Percentiles rank a stretch among this genome's conserved stretches.
Evolutionary conservation across 2,797 vertebrate species (phyloP).

Genomic region (Lutjanus argentimaculatus): DNA sequence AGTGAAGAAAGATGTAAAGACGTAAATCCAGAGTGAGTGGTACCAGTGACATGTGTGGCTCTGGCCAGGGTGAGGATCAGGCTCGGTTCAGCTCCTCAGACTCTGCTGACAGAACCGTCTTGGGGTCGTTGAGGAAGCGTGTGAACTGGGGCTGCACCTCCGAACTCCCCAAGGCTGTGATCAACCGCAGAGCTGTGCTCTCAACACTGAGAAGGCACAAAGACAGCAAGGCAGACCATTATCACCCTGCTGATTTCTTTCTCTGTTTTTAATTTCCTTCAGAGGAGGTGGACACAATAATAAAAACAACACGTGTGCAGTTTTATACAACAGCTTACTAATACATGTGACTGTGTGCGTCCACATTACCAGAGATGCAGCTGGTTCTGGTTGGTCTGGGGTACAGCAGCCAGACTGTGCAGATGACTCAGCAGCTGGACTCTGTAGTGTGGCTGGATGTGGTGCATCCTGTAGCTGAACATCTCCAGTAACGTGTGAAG

Average conservation of each 20-base stretch:
- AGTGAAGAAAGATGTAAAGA: not conserved
- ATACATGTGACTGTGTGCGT: not conserved
- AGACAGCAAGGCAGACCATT: not conserved
- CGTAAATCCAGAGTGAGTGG: not conserved
- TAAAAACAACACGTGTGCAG: not conserved
- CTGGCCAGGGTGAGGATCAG: constrained; percentile 96
- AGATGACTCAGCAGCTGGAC: constrained; percentile 98
- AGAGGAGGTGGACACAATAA: not conserved
- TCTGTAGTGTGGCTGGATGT: constrained; percentile 98
- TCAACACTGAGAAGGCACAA: constrained; percentile 88
- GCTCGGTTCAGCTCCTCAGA: constrained; percentile 98
- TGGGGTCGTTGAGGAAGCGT: constrained; percentile 97
- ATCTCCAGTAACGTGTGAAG: constrained; percentile 97
- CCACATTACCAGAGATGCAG: constrained; percentile 95
- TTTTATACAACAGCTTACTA: not conserved
- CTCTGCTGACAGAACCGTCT: constrained; percentile 96
- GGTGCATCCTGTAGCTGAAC: constrained; percentile 99
- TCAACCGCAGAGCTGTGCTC: constrained; percentile 96
- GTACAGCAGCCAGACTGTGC: constrained; percentile 96
- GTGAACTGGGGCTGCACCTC: constrained; percentile 99
- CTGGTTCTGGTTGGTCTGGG: constrained; percentile 99
- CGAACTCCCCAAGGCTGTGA: constrained; percentile 96
- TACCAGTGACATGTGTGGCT: constrained; percentile 98
- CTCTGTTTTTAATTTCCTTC: not conserved
- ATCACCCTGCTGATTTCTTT: too few species aligned